A percentile compares a stretch with the other conserved stretches of the same genome.
Evolutionary conservation across 2,113 vertebrate genomes (phyloP).

Genomic region (Nettapus auritus): DNA sequence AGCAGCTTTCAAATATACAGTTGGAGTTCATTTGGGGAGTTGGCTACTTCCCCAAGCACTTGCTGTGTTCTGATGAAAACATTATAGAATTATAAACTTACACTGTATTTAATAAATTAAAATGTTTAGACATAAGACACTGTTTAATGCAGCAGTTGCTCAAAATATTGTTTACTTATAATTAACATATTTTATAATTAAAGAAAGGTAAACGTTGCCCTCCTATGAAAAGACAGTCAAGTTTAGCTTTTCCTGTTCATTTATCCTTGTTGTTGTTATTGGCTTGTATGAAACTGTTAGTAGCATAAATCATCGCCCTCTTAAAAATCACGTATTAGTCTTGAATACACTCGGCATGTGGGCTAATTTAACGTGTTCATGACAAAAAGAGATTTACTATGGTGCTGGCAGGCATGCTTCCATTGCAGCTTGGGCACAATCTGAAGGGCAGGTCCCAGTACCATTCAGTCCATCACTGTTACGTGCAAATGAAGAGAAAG

Average conservation of each 20-base stretch:
- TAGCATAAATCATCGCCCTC: not conserved
- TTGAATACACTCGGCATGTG: not conserved
- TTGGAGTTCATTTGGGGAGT: not conserved
- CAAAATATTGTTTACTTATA: not conserved
- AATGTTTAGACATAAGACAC: not conserved
- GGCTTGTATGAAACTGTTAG: not conserved
- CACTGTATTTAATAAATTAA: not conserved
- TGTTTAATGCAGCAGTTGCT: not conserved
- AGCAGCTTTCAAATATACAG: not conserved
- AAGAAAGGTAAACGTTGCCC: slow-evolving; percentile 1
- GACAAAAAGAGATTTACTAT: not conserved
- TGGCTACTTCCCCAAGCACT: not conserved
- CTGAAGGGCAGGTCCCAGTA: not conserved
- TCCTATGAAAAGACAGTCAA: not conserved
- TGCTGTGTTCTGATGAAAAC: not conserved
- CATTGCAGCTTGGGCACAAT: not conserved
- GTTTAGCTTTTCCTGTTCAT: not conserved
- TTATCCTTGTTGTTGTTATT: not conserved
- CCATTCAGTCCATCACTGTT: not conserved
- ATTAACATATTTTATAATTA: not conserved
- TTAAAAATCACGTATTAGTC: not conserved
- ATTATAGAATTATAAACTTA: not conserved
- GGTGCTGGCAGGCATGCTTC: not conserved
- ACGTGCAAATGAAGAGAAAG: not conserved
- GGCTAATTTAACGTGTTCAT: not conserved